phyloP scores from a whole-genome alignment of 2,113 vertebrate genomes.

The Xiphias gladius region DNA sequence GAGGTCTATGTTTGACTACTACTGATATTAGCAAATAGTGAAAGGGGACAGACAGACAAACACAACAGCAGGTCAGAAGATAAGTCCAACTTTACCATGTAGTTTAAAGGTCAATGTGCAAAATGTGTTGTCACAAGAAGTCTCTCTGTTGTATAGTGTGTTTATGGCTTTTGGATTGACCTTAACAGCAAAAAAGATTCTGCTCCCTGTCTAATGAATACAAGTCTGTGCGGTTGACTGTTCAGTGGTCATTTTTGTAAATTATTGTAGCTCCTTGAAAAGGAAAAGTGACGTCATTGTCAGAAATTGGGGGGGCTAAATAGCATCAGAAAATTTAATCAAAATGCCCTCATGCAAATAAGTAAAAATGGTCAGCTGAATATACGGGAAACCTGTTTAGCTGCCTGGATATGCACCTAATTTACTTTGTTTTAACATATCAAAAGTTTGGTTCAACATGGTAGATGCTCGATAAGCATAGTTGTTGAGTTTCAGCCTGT shows the following conservation, averaged over 20 bases:
- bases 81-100: neutral
- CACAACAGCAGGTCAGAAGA: neutral
- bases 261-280: neutral
- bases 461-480: neutral
- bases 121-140: neutral
- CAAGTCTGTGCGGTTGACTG: neutral
- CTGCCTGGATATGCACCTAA: neutral
- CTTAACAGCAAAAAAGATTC: neutral
- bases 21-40: neutral
- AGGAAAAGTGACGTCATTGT: neutral
- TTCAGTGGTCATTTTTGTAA: neutral
- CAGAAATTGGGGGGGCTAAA: neutral
- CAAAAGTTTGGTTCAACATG: neutral
- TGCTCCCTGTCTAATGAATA: neutral
- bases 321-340: neutral
- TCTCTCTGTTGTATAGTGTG: neutral
- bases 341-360: neutral
- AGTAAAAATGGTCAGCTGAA: neutral
- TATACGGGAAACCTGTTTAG: too few species aligned
- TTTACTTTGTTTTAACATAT: neutral
- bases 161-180: conserved; percentile 20
- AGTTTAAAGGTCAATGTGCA: conserved; percentile 32
- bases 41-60: neutral
- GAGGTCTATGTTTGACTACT: neutral
- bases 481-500: neutral